Base-by-base conservation (phyloP, 1,140 invertebrate genomes). In the Zaprionus taronus region DNA sequence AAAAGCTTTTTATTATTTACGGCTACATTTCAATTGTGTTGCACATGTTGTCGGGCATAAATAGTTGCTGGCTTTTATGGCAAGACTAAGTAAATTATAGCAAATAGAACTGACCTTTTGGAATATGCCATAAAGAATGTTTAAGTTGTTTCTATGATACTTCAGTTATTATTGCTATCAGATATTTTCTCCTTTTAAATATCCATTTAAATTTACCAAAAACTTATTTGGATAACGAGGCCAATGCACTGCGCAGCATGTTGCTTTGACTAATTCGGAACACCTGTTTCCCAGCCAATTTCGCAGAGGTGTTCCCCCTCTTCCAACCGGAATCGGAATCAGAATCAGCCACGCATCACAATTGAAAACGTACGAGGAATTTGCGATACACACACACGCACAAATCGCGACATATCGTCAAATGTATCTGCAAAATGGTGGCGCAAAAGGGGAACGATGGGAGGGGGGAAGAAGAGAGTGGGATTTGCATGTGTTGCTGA, bases 401-500 rank as follows among this genome's bases (percentile, higher is more conserved):
- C 47, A 36, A 76, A 71, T 57, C 73, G 73, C 73, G 73, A 76
- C 73, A 76, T 71, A 71, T 71, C 66, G 72, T 70, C 67, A 64
- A 64, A 55, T 72, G 68, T 76, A 76, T 76, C 73, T 65, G 57
- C 64, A 71, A 70, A 61, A 71, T 75, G 41, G n/a, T 0, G 14
- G n/a, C 28, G 20, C 22, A 5, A 31, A 53, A 11, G 22, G 4
- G 49, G 11, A 15, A 28, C 11, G 20, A 3, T 4, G n/a, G 11
- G 9, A 9, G 4, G 24, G 9, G 53, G 17, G 7, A 31, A 9
- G 28, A 5, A 26, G 24, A 26, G 58, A 38, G 67, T 5, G 24
- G 49, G 53, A 17, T 55, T 34, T 72, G 68, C 73, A 76, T 76
- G 71, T 74, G 76, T 78, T 78, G 71, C 76, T 67, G 79, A 80